Base-by-base conservation (phyloP, 2,113 vertebrate species). In the Bos taurus region DNA sequence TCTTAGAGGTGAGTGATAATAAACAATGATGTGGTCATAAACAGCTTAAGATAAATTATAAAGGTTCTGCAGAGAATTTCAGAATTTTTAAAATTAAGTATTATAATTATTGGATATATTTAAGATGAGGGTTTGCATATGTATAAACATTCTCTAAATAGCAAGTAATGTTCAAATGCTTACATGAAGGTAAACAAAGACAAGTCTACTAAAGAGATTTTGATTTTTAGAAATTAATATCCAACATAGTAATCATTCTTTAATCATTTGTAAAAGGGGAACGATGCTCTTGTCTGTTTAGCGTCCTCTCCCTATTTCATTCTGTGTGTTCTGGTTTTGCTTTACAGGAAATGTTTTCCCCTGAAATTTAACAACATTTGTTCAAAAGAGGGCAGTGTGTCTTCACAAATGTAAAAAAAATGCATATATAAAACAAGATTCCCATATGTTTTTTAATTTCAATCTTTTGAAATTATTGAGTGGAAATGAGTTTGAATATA, bases 331-430 rank as follows among this genome's bases (percentile, higher is more conserved):
- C 23, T 95, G 19, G 25, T 67, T 83, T 67, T 94, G 14, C 48
- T 40, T 96, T 56, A 10, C 7, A 56, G 1, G 33, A 56, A 36
- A 36, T 1, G 1, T 30, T 77, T 9, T 3, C 21, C 5, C 6
- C 21, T 91, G 52, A 92, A 95, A 89, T 82, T 90, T 54, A 86
- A 54, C n/a, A 46, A 33, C 17, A 86, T 91, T 46, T 96, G 36
- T 91, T 93, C 88, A 95, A 87, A 97, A 97, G 97, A 97, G 43
- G 94, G 77, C 88, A 96, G 46, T 94, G 2, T 94, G 46, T 62
- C 88, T 95, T 92, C 57, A 97, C 17, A 87, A 92, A 95, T 96
- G 7, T 54, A 11, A 43, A 56, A 16, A 54, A 82, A 13, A 23
- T 52, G 6, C 16, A 21, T 12, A 52, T 54, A n/a, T 52, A 82